Evolutionary conservation across 2,888 invertebrate species (phyloP).

Genomic region (Troides helena): DNA sequence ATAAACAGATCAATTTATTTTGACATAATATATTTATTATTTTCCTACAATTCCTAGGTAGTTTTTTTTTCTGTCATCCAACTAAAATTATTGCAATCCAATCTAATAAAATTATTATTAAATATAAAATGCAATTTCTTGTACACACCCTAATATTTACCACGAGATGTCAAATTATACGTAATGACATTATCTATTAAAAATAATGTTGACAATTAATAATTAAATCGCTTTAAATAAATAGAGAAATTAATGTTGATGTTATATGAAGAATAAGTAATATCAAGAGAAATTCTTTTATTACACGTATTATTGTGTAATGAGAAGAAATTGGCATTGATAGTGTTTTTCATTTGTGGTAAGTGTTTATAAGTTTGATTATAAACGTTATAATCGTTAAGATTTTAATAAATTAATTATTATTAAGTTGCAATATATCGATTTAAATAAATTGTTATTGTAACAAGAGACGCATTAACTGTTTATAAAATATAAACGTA

Average conservation of each 20-base stretch:
- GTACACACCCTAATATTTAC: conserved; percentile 1
- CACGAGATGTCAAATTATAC: neutral
- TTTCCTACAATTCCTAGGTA: no score
- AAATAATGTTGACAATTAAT: neutral
- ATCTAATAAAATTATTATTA: neutral
- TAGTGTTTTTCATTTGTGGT: neutral
- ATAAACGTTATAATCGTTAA: neutral
- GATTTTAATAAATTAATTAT: neutral
- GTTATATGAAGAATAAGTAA: neutral
- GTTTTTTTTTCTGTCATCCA: no score
- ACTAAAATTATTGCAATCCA: neutral
- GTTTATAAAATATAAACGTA: neutral
- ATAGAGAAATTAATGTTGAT: neutral
- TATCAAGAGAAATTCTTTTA: neutral
- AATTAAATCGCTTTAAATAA: neutral
- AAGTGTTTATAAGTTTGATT: neutral
- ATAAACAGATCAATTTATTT: no score
- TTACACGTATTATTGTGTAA: neutral
- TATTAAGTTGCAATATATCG: neutral
- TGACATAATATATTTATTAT: no score
- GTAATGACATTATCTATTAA: neutral
- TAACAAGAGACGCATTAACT: neutral
- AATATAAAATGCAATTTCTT: neutral
- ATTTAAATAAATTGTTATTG: neutral
- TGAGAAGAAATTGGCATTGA: neutral